These are phyloP conservation scores for Sarcophaga peregrina DNA, from an alignment of 1,140 invertebrate genomes.

Conservation along the genomic window DNA sequence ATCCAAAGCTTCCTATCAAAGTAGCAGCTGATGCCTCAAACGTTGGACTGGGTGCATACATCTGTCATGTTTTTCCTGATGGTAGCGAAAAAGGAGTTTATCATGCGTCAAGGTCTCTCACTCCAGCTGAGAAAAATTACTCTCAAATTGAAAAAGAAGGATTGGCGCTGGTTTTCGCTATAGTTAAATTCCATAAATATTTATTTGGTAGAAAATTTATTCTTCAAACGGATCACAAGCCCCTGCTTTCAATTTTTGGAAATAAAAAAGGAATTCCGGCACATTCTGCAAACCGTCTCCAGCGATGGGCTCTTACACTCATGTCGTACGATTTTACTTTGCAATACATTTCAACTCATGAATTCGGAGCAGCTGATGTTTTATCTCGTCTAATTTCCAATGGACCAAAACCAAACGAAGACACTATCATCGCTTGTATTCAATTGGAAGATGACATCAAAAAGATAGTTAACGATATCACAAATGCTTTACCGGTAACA, in stretches of 20 bases:
- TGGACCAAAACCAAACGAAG: neutral
- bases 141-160: neutral
- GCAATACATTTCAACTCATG: no score
- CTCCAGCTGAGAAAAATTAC: neutral
- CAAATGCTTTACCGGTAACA: no score
- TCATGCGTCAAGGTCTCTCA: neutral
- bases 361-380: constrained; percentile 10
- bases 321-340: no score
- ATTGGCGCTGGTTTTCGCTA: neutral
- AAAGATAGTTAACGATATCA: no score
- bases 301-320: no score
- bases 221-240: no score
- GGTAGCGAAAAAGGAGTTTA: no score
- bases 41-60: neutral
- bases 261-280: neutral
- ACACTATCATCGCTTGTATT: neutral
- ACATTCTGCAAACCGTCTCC: constrained; percentile 3
- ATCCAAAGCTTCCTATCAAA: constrained; percentile 1
- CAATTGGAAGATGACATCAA: no score
- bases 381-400: neutral
- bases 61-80: constrained; percentile 11
- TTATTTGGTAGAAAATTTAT: neutral
- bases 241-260: neutral
- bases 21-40: constrained; percentile 3
- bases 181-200: neutral